A percentile compares a stretch with the other conserved stretches of the same genome.
Conservation (phyloP, 2,888 invertebrate genomes). For the Argyra leucocephala region DNA sequence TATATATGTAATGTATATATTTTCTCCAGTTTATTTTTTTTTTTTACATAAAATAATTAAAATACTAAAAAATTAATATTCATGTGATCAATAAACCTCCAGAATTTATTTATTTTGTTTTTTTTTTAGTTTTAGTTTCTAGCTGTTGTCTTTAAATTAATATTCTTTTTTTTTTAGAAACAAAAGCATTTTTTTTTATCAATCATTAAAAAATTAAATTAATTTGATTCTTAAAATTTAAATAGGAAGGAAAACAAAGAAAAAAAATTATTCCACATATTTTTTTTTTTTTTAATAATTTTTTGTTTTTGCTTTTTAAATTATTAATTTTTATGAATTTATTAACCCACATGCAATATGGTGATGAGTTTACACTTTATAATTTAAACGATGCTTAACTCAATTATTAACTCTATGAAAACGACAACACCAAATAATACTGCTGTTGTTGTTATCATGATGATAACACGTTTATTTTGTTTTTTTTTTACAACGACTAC, state of each 20-base stretch:
- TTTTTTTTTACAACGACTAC: no score
- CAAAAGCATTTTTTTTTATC: background rate
- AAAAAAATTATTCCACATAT: background rate
- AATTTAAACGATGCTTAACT: no score
- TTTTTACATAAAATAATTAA: background rate
- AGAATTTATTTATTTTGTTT: no score
- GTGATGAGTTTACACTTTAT: background rate
- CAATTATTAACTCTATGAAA: no score
- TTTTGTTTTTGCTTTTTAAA: background rate
- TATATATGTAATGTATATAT: background rate
- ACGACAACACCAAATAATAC: no score
- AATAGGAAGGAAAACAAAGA: background rate
- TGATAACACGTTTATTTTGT: no score
- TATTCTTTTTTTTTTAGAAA: no score
- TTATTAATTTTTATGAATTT: conserved; percentile 1
- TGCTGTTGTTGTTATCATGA: no score
- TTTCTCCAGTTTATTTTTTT: background rate
- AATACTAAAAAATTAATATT: background rate
- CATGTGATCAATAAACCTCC: background rate
- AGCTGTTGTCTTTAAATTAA: no score
- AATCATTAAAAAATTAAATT: background rate
- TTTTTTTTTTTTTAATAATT: background rate
- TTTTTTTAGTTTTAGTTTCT: no score
- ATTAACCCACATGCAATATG: background rate
- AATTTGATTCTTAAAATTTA: background rate